Percentiles rank a stretch among this genome's conserved stretches.
Evolutionary conservation across 2,113 vertebrate species (phyloP).

Genomic region (Pseudorhombus dupliciocellatus): DNA sequence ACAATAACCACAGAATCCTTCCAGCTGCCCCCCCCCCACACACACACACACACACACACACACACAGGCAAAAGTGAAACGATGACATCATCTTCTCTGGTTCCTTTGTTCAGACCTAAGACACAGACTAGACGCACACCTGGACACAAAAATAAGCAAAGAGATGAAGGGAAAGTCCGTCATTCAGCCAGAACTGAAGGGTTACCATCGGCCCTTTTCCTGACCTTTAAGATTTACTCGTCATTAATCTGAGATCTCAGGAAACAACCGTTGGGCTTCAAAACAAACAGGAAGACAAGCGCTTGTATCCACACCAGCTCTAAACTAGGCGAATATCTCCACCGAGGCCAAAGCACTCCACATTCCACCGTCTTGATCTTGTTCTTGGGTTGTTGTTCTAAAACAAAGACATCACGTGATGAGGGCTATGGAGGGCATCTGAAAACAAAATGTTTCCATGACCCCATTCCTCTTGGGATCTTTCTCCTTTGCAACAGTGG

Average conservation of each 20-base stretch:
- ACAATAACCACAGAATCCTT: slow-evolving; percentile 43
- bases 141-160: background rate
- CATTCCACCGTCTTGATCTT: no score
- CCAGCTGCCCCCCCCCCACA: background rate
- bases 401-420: no score
- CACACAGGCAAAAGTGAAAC: slow-evolving; percentile 19
- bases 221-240: no score
- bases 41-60: slow-evolving; percentile 20
- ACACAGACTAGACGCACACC: slow-evolving; percentile 40
- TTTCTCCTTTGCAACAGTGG: no score
- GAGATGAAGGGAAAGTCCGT: background rate
- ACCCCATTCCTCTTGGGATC: background rate
- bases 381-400: no score
- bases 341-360: no score
- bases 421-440: background rate
- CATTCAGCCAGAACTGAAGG: background rate
- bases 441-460: background rate
- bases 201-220: background rate
- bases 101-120: slow-evolving; percentile 48
- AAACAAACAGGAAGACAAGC: background rate
- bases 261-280: background rate
- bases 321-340: no score
- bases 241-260: background rate
- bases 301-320: background rate
- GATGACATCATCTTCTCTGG: slow-evolving; percentile 61